Percentiles rank a stretch among this genome's conserved stretches.
These are phyloP conservation scores for Hycleus cichorii DNA, from an alignment of 1,140 invertebrate genomes.

Conservation along the genomic window DNA sequence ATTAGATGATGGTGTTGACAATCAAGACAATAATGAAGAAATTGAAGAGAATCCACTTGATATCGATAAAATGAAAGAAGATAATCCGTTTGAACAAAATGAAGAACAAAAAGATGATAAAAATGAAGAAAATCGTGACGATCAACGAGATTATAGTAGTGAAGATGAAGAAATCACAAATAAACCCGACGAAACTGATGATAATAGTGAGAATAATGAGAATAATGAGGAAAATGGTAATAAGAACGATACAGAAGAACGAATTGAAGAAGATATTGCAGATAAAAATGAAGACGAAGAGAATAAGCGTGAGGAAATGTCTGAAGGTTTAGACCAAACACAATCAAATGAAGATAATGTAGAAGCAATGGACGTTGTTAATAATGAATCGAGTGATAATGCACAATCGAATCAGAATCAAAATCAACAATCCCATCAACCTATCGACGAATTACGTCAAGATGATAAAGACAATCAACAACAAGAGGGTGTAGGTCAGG, in stretches of 20 bases:
- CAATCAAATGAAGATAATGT: constrained; percentile 42
- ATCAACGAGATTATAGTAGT: constrained; percentile 26
- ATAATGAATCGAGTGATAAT: constrained; percentile 39
- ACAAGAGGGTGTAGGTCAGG: constrained; percentile 45
- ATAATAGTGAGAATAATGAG: constrained; percentile 36
- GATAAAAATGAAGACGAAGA: constrained; percentile 31
- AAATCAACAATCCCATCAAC: constrained; percentile 31
- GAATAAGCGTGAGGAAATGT: constrained; percentile 27
- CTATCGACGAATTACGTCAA: constrained; percentile 38
- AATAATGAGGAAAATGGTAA: constrained; percentile 39
- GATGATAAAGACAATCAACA: constrained; percentile 43
- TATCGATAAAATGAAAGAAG: constrained; percentile 65
- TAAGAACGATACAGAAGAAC: constrained; percentile 23
- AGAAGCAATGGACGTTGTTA: constrained; percentile 39
- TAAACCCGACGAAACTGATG: constrained; percentile 42
- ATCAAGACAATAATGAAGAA: constrained; percentile 50
- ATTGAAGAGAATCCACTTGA: constrained; percentile 75
- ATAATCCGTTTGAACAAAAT: constrained; percentile 29
- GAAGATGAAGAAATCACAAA: constrained; percentile 37
- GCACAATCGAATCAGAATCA: constrained; percentile 39
- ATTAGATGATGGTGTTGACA: constrained; percentile 57
- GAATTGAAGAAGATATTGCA: constrained; percentile 27
- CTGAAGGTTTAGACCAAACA: constrained; percentile 36
- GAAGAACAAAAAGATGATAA: constrained; percentile 34
- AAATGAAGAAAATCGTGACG: constrained; percentile 29